Conservation (phyloP, 2,113 vertebrate species). For the Sialia sialis region DNA sequence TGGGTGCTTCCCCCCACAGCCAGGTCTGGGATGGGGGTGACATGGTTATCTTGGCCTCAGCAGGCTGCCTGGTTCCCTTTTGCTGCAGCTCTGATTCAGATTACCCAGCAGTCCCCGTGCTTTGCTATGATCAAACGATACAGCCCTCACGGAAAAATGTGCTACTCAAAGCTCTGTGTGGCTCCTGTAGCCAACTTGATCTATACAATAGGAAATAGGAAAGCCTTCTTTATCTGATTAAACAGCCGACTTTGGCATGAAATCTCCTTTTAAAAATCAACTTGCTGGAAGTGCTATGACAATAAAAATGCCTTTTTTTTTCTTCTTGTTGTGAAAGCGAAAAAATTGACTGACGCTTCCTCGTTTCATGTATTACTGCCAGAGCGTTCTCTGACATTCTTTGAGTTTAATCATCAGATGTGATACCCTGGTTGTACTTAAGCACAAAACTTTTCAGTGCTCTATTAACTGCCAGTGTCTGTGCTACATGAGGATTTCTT, state of each 20-base stretch:
- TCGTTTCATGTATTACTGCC: not conserved
- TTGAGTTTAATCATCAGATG: constrained; percentile 29
- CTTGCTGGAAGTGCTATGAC: constrained; percentile 47
- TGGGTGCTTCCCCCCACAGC: not conserved
- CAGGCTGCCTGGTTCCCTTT: constrained; percentile 50
- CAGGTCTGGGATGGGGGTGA: not conserved
- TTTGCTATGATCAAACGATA: constrained; percentile 57
- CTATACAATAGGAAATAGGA: constrained; percentile 59
- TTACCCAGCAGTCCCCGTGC: constrained; percentile 51
- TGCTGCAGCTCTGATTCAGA: constrained; percentile 38
- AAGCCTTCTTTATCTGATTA: constrained; percentile 59
- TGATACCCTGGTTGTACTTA: not conserved
- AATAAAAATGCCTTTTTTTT: constrained; percentile 25
- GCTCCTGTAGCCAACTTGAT: constrained; percentile 48
- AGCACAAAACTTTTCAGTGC: not conserved
- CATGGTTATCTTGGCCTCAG: constrained; percentile 19
- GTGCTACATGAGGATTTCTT: not conserved
- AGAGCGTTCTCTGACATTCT: not conserved
- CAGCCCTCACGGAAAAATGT: constrained; percentile 26
- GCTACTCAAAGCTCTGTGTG: constrained; percentile 61
- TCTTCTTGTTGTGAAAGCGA: not conserved
- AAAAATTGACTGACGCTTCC: constrained; percentile 3
- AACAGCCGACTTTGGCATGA: constrained; percentile 52
- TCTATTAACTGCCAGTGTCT: not conserved
- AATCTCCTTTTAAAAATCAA: constrained; percentile 52